phyloP scores from a whole-genome alignment of 2,888 invertebrate species.

The Idaea dimidiata region DNA sequence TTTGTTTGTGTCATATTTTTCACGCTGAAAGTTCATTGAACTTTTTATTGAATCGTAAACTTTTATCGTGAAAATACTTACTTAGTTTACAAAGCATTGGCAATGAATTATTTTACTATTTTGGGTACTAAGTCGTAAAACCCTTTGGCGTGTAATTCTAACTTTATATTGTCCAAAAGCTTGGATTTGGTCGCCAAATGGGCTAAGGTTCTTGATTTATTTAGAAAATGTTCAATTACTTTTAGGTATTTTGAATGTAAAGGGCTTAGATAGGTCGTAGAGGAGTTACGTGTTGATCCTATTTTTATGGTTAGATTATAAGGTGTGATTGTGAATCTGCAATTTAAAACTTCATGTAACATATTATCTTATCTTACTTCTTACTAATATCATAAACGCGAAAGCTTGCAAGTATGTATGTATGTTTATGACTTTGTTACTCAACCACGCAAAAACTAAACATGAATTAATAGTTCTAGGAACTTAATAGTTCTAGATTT shows the following conservation, averaged over 20 bases:
- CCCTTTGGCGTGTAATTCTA: not conserved
- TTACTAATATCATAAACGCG: too few species aligned
- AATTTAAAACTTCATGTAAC: too few species aligned
- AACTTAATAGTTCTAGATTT: too few species aligned
- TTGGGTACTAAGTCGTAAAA: not conserved
- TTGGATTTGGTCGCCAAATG: constrained; percentile 1
- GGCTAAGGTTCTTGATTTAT: not conserved
- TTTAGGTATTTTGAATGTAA: not conserved
- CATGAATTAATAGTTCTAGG: too few species aligned
- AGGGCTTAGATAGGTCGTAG: not conserved
- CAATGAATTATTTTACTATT: not conserved
- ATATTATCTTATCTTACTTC: too few species aligned
- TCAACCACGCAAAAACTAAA: too few species aligned
- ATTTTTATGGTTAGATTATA: not conserved
- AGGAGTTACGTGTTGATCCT: not conserved
- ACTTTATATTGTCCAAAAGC: not conserved
- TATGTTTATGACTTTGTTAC: too few species aligned
- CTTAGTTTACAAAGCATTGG: not conserved
- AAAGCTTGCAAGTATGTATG: too few species aligned
- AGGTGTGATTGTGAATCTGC: too few species aligned
- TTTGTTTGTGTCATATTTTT: not conserved
- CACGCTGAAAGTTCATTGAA: not conserved
- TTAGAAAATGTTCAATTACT: not conserved
- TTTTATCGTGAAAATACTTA: not conserved
- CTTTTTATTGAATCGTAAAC: not conserved